Conservation (phyloP, 2,113 vertebrate genomes). For the Chamaea fasciata region DNA sequence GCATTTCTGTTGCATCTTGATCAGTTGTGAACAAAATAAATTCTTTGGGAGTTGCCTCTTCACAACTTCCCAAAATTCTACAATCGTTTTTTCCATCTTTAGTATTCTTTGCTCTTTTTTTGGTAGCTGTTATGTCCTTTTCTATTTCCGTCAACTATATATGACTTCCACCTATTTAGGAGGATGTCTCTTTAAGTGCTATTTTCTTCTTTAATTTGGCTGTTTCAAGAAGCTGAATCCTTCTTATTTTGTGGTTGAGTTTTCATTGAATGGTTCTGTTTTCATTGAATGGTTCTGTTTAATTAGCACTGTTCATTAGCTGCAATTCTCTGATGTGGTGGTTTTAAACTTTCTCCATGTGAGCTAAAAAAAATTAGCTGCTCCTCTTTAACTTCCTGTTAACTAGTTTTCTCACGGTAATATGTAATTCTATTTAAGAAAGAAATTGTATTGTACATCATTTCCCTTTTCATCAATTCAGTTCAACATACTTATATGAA, state of each 20-base stretch:
- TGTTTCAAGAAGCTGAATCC: background rate
- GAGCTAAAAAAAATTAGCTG: constrained; percentile 1
- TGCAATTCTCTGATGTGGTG: constrained; percentile 40
- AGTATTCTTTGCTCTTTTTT: background rate
- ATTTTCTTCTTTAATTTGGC: background rate
- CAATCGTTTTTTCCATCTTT: background rate
- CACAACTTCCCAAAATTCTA: background rate
- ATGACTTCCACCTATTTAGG: background rate
- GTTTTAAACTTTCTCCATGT: constrained; percentile 24
- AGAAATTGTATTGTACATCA: background rate
- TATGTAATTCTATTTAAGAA: background rate
- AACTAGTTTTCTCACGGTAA: background rate
- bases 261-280: constrained; percentile 24
- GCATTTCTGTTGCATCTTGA: background rate
- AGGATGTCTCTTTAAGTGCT: background rate
- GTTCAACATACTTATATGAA: background rate
- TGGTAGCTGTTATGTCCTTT: background rate
- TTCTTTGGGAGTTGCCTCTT: background rate
- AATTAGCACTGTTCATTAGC: constrained; percentile 42
- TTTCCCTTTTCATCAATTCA: background rate
- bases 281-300: constrained; percentile 26
- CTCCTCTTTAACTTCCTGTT: constrained; percentile 8
- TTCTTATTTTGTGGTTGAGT: background rate
- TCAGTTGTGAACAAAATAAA: background rate
- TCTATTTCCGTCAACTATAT: background rate